Base-by-base conservation (phyloP, 2,113 vertebrate species). In the Platanista minor region DNA sequence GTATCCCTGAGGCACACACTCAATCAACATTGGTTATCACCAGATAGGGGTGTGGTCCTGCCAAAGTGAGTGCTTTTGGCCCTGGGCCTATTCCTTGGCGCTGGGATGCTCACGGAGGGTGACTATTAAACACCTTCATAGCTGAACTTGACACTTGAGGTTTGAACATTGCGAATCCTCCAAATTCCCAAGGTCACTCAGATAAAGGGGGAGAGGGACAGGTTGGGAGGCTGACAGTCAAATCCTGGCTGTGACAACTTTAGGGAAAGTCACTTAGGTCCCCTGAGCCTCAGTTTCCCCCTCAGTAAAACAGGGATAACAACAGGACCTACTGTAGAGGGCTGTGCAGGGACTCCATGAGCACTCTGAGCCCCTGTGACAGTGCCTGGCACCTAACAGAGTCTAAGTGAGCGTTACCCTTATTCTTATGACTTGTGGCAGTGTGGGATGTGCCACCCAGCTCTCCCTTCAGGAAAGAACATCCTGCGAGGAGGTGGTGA, bases 341-440 rank as follows among this genome's bases (percentile, higher is more conserved):
- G 46, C 9, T 1, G 14, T 41, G 43, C 31, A 14, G 31, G 29
- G 25, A 18, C 23, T 18, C 10, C 6, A 23, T 2, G 43, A 43
- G 57, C 12, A 2, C 0, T 0, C 64, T 0, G 13, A 49, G 66
- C 8, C 39, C 43, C 43, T 2, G 3, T 0, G 31, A 20, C 13
- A 25, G 71, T 7, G 75, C 33, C 21, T 18, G 15, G 69, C 18
- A 9, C 31, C 77, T 29, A 3, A 46, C 11, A 29, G 62, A n/a
- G 21, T 41, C 64, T 6, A 2, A 31, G 36, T 1, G 41, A 15
- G 21, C 13, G 36, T 3, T 25, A n/a, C 15, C n/a, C 23, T 75
- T 4, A 5, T 15, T 15, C 17, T 52, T n/a, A 2, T 10, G 78
- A 43, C 14, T 5, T 3, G 46, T 17, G 33, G 80, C 52, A 21